Evolutionary conservation across 2,113 vertebrate genomes (phyloP).

Genomic region (Telmatochromis brichardi): DNA sequence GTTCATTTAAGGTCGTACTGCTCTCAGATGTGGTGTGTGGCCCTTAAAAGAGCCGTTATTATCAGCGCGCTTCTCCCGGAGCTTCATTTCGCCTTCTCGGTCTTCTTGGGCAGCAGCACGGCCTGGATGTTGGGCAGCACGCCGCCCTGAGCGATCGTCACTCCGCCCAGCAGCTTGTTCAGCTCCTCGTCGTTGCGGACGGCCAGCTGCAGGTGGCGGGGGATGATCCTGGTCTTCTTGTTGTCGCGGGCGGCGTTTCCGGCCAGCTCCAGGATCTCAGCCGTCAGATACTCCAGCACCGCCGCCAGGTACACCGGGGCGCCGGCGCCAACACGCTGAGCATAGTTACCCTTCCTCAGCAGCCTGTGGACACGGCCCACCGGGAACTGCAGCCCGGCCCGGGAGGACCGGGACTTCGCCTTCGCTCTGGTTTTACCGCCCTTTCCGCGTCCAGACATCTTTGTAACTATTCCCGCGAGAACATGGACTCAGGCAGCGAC

Average conservation of each 20-base stretch:
- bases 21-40: rapidly evolving
- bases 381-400: neutral
- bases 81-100: no score
- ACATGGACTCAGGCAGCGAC: rapidly evolving
- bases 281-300: neutral
- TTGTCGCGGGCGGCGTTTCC: neutral
- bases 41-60: neutral
- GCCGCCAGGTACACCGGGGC: neutral
- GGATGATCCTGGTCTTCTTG: neutral
- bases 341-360: neutral
- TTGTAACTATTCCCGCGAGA: neutral
- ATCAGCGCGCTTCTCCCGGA: no score
- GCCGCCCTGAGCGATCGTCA: neutral
- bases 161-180: neutral
- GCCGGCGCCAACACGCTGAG: neutral
- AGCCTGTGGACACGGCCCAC: neutral
- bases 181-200: neutral
- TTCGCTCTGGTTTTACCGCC: neutral
- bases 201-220: neutral
- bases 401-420: neutral
- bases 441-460: neutral
- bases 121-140: neutral
- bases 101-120: neutral
- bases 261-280: neutral
- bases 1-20: rapidly evolving